These are phyloP conservation scores for Pollenia amentaria DNA, from an alignment of 2,888 invertebrate genomes.

Conservation along the genomic window DNA sequence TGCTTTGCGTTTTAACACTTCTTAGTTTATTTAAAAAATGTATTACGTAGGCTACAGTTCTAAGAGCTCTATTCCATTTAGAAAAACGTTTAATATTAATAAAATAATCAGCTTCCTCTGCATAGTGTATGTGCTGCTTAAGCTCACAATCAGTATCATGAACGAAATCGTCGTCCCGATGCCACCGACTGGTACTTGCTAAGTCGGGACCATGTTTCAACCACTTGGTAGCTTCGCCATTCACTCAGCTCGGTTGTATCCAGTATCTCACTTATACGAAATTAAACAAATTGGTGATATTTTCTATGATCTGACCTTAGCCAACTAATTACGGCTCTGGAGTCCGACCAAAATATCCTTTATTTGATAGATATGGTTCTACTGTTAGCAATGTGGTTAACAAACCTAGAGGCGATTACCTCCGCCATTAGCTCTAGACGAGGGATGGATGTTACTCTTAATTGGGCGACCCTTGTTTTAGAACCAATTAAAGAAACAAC, in stretches of 20 bases:
- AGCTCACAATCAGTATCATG: slow-evolving; percentile 22
- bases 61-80: slow-evolving; percentile 35
- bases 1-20: neutral
- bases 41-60: slow-evolving; percentile 12
- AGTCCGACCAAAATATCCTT: too few species aligned
- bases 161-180: neutral
- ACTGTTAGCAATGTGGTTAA: too few species aligned
- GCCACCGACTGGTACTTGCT: slow-evolving; percentile 31
- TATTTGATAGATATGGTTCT: too few species aligned
- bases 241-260: slow-evolving; percentile 25
- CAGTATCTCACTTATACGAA: slow-evolving; percentile 57
- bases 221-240: slow-evolving; percentile 45
- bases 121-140: slow-evolving; percentile 17
- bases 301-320: too few species aligned
- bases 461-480: too few species aligned
- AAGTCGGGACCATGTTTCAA: slow-evolving; percentile 24
- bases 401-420: too few species aligned
- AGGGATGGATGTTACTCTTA: too few species aligned
- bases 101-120: neutral
- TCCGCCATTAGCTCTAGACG: too few species aligned
- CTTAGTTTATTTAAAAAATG: slow-evolving; percentile 25
- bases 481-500: too few species aligned
- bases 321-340: too few species aligned
- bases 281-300: slow-evolving; percentile 39
- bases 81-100: slow-evolving; percentile 22